Percentiles rank a stretch among this genome's conserved stretches.
Conservation (phyloP, 2,888 invertebrate species). For the Heliconius erato region DNA sequence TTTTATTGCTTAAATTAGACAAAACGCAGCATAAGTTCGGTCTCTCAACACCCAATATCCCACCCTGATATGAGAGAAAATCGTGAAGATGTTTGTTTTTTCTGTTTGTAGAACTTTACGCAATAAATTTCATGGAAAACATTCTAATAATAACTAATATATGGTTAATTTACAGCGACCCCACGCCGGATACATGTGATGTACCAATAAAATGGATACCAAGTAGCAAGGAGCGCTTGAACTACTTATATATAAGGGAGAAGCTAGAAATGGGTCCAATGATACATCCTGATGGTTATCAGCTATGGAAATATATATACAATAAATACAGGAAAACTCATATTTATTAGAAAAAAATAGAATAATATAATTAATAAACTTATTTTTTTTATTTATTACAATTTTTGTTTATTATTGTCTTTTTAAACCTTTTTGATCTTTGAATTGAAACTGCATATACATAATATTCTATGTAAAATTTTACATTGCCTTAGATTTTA, state of each 20-base stretch:
- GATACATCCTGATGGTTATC: slow-evolving; percentile 61
- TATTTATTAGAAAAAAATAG: slow-evolving; percentile 17
- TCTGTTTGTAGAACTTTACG: no score
- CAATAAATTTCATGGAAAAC: no score
- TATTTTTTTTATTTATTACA: not conserved
- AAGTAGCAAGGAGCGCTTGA: slow-evolving; percentile 59
- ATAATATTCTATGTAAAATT: no score
- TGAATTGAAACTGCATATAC: not conserved
- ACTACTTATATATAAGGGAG: slow-evolving; percentile 64
- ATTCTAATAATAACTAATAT: not conserved
- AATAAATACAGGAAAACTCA: slow-evolving; percentile 51
- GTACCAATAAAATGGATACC: slow-evolving; percentile 65
- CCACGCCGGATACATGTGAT: slow-evolving; percentile 60
- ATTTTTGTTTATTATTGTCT: not conserved
- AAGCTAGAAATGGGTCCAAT: slow-evolving; percentile 61
- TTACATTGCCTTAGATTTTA: no score
- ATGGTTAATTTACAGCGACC: slow-evolving; percentile 62
- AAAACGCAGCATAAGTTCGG: not conserved
- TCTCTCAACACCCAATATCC: not conserved
- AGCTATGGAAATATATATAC: slow-evolving; percentile 68
- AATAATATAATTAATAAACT: not conserved
- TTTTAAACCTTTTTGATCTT: not conserved
- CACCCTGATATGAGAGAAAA: not conserved
- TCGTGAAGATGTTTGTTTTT: not conserved
- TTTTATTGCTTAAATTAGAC: not conserved